phyloP scores from a whole-genome alignment of 2,888 invertebrate genomes.

The Epirrhoe tristata region DNA sequence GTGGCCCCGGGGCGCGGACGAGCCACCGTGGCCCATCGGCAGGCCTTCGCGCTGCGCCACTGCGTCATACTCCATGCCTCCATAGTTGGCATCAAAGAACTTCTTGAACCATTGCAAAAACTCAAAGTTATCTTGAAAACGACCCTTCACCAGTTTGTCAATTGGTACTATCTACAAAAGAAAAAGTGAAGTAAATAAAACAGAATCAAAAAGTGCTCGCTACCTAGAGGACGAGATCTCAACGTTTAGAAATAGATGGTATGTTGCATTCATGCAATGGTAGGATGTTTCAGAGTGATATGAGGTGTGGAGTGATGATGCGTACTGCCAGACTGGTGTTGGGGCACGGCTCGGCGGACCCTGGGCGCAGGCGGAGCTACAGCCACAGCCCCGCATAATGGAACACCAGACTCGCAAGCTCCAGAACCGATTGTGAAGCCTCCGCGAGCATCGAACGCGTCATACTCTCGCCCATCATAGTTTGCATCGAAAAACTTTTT shows the following conservation, averaged over 20 bases:
- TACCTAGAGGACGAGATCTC: slow-evolving; percentile 46
- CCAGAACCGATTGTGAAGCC: slow-evolving; percentile 92
- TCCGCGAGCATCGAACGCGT: slow-evolving; percentile 94
- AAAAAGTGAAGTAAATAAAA: slow-evolving; percentile 72
- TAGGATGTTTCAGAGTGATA: slow-evolving; percentile 53
- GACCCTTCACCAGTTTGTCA: slow-evolving; percentile 98
- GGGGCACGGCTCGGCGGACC: slow-evolving; percentile 58
- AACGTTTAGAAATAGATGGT: slow-evolving; percentile 52
- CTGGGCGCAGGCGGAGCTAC: slow-evolving; percentile 56
- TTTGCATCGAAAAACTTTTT: slow-evolving; percentile 99
- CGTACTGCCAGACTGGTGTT: slow-evolving; percentile 76
- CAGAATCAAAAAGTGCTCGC: slow-evolving; percentile 61
- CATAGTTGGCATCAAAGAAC: slow-evolving; percentile 99
- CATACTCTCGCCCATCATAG: slow-evolving; percentile 98
- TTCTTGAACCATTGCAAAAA: slow-evolving; percentile 99
- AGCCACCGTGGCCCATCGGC: slow-evolving; percentile 92
- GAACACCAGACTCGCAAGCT: slow-evolving; percentile 82
- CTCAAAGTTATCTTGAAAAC: slow-evolving; percentile 99
- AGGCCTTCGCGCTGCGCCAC: slow-evolving; percentile 94
- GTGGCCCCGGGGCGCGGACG: slow-evolving; percentile 79
- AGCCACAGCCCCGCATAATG: slow-evolving; percentile 67
- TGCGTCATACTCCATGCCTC: slow-evolving; percentile 97
- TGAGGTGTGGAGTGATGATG: slow-evolving; percentile 58
- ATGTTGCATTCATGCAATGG: slow-evolving; percentile 27
- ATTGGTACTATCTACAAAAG: slow-evolving; percentile 94